Percentiles rank a stretch among this genome's conserved stretches.
Conservation (phyloP, 2,113 vertebrate genomes). For the Perca fluviatilis region DNA sequence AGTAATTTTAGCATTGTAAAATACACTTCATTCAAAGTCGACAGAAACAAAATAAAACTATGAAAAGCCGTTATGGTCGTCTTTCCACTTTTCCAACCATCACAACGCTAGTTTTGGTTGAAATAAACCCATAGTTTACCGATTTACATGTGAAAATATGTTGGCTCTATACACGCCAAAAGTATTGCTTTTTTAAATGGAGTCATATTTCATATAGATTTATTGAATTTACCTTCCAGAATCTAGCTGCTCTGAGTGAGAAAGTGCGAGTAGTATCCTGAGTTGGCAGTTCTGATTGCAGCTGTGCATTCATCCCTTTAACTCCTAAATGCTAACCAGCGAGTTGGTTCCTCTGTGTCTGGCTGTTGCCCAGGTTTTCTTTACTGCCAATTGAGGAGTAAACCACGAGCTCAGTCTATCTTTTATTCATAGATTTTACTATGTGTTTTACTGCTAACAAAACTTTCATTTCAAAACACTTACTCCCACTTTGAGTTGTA, state of each 20-base stretch:
- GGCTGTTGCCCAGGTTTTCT: background rate
- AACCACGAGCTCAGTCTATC: conserved; percentile 17
- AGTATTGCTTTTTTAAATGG: too few species aligned
- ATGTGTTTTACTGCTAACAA: conserved; percentile 12
- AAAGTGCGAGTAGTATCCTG: background rate
- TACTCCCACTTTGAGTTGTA: background rate
- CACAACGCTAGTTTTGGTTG: too few species aligned
- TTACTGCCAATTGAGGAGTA: conserved; percentile 21
- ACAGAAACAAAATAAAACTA: background rate
- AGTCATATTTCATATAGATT: background rate
- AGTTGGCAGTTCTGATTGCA: conserved; percentile 32
- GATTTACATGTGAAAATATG: too few species aligned
- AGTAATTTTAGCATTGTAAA: too few species aligned
- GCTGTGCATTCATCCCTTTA: conserved; percentile 33
- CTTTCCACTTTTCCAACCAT: too few species aligned
- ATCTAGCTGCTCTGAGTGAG: background rate
- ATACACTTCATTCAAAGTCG: too few species aligned
- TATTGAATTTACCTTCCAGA: background rate
- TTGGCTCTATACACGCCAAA: too few species aligned
- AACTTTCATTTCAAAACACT: conserved; percentile 12
- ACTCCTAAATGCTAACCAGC: conserved; percentile 12
- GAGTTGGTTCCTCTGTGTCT: conserved; percentile 19
- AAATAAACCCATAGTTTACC: too few species aligned
- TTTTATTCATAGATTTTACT: conserved; percentile 40
- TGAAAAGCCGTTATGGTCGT: too few species aligned